phyloP scores from a whole-genome alignment of 2,888 invertebrate genomes.

The Zeuzera pyrina region DNA sequence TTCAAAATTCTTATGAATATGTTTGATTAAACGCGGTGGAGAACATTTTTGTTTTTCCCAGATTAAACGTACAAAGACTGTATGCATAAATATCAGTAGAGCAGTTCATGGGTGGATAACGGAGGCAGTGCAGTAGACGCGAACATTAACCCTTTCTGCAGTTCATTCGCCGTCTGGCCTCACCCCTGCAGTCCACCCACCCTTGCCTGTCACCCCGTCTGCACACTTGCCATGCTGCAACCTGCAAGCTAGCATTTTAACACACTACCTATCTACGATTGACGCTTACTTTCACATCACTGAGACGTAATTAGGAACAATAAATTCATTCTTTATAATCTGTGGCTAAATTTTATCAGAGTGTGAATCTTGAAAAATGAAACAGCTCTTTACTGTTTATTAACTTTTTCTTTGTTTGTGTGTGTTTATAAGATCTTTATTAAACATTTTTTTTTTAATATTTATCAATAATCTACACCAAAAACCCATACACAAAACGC shows the following conservation, averaged over 20 bases:
- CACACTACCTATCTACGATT: too few species aligned
- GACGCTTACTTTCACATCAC: too few species aligned
- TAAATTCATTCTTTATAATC: not conserved
- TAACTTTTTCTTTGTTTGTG: too few species aligned
- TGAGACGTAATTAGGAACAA: too few species aligned
- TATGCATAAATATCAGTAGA: conserved; percentile 29
- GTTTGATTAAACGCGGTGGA: too few species aligned
- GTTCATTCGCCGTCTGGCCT: conserved; percentile 76
- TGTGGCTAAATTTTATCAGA: not conserved
- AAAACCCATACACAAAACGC: too few species aligned
- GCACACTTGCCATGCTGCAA: conserved; percentile 51
- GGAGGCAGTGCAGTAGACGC: conserved; percentile 61
- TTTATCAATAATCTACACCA: too few species aligned
- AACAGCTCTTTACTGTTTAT: not conserved
- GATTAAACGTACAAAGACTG: conserved; percentile 1
- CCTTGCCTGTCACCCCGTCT: conserved; percentile 35
- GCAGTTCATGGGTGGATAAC: conserved; percentile 42
- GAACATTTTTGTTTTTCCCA: too few species aligned
- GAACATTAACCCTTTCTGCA: conserved; percentile 73
- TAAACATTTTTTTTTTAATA: too few species aligned
- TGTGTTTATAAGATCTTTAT: too few species aligned
- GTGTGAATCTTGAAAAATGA: not conserved
- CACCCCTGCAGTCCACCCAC: conserved; percentile 58
- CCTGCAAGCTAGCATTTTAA: conserved; percentile 52
- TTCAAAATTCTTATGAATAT: too few species aligned